Percentiles rank a stretch among this genome's conserved stretches.
Evolutionary conservation across 2,797 vertebrate species (phyloP).

Genomic region (Leucoraja ocellata): DNA sequence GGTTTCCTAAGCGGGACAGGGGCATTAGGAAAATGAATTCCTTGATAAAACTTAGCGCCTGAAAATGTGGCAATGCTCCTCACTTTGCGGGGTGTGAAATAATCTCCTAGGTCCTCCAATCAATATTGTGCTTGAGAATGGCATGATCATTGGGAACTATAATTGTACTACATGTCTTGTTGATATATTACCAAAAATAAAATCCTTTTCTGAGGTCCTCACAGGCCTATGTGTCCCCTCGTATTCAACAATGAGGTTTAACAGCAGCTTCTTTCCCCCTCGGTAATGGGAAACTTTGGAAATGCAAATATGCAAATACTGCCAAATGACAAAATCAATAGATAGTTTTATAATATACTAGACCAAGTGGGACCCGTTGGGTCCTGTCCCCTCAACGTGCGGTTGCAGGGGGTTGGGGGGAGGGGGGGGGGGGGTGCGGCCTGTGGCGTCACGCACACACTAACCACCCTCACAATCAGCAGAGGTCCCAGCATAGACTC

Average conservation of each 20-base stretch:
- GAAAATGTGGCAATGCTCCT: neutral
- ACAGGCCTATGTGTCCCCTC: neutral
- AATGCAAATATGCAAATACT: neutral
- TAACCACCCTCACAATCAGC: too few species aligned
- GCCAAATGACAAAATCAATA: neutral
- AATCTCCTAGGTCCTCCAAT: neutral
- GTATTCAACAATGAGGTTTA: neutral
- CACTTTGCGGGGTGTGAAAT: neutral
- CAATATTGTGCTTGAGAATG: neutral
- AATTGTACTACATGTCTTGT: neutral
- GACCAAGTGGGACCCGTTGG: too few species aligned
- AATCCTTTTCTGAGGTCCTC: neutral
- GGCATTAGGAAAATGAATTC: neutral
- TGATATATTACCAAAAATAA: neutral
- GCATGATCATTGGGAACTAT: neutral
- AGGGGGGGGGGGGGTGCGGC: too few species aligned
- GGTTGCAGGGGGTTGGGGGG: too few species aligned
- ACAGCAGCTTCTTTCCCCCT: neutral
- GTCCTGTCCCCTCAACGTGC: too few species aligned
- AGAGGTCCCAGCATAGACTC: too few species aligned
- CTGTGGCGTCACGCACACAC: too few species aligned
- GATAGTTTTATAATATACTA: neutral
- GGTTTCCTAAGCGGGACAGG: too few species aligned
- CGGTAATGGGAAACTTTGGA: neutral
- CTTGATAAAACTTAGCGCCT: neutral